Evolutionary conservation across 2,113 vertebrate species (phyloP).

Genomic region (Notothenia rossii): DNA sequence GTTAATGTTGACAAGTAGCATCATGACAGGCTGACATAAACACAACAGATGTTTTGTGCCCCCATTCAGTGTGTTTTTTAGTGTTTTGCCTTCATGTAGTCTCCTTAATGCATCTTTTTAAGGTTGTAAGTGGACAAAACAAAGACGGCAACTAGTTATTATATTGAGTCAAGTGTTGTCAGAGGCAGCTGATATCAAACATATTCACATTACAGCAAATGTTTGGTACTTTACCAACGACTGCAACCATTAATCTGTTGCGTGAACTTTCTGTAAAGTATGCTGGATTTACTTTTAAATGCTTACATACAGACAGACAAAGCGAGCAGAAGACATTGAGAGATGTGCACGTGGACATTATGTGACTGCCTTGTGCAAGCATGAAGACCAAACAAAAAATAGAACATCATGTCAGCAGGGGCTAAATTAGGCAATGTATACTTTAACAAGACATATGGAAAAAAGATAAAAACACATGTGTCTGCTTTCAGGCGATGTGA

Average conservation of each 20-base stretch:
- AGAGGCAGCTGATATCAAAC: too few relatives aligned
- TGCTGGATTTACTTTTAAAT: neutral
- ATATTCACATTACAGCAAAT: too few relatives aligned
- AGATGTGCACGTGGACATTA: neutral
- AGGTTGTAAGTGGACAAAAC: neutral
- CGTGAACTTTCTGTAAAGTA: neutral
- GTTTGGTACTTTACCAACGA: neutral
- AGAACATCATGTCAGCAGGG: slow-evolving; percentile 5
- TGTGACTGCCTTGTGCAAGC: neutral
- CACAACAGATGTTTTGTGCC: slow-evolving; percentile 27
- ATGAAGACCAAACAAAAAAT: slow-evolving; percentile 3
- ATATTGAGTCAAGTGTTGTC: neutral
- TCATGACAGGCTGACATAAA: neutral
- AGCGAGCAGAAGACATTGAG: neutral
- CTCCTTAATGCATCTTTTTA: neutral
- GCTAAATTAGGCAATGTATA: slow-evolving; percentile 28
- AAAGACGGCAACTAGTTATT: neutral
- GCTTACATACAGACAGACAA: neutral
- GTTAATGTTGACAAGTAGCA: slow-evolving; percentile 21
- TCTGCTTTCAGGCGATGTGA: neutral
- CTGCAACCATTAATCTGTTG: neutral
- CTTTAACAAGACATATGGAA: neutral
- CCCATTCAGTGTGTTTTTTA: neutral
- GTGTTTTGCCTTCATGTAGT: neutral
- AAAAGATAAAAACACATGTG: slow-evolving; percentile 3